These are phyloP conservation scores for Epinephelus awoara DNA, from an alignment of 2,797 vertebrate genomes.

Conservation along the genomic window DNA sequence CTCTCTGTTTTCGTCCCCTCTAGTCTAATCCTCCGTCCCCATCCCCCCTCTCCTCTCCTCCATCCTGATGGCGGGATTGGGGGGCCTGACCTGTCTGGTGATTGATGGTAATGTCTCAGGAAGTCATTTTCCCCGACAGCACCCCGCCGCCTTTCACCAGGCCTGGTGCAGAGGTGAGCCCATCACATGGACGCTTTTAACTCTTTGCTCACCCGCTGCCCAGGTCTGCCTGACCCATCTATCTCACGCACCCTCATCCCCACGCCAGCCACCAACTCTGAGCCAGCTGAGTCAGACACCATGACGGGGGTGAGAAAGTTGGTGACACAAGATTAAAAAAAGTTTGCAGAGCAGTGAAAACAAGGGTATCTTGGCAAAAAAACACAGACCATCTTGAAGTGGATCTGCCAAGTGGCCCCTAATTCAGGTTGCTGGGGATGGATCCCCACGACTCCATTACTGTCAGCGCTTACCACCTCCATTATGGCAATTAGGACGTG, in stretches of 20 bases:
- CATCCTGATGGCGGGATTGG: slow-evolving; percentile 75
- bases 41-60: slow-evolving; percentile 76
- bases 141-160: slow-evolving; percentile 84
- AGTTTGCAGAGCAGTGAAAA: slow-evolving; percentile 40
- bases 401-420: slow-evolving; percentile 77
- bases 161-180: slow-evolving; percentile 84
- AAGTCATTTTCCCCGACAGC: slow-evolving; percentile 88
- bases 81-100: slow-evolving; percentile 82
- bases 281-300: slow-evolving; percentile 1
- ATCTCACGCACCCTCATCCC: slow-evolving; percentile 21
- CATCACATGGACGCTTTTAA: slow-evolving; percentile 84
- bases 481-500: slow-evolving; percentile 86
- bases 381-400: slow-evolving; percentile 80
- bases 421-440: slow-evolving; percentile 83
- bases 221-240: slow-evolving; percentile 47
- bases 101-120: slow-evolving; percentile 90
- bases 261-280: not conserved
- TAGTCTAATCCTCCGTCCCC: slow-evolving; percentile 75
- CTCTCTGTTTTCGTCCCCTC: slow-evolving; percentile 74
- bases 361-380: slow-evolving; percentile 43
- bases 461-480: slow-evolving; percentile 85
- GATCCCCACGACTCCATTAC: slow-evolving; percentile 83
- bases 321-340: slow-evolving; percentile 9
- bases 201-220: slow-evolving; percentile 76
- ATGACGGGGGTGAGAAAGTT: not conserved